Percentiles rank a stretch among this genome's conserved stretches.
phyloP scores from a whole-genome alignment of 2,797 vertebrate genomes.

The Allobates femoralis region DNA sequence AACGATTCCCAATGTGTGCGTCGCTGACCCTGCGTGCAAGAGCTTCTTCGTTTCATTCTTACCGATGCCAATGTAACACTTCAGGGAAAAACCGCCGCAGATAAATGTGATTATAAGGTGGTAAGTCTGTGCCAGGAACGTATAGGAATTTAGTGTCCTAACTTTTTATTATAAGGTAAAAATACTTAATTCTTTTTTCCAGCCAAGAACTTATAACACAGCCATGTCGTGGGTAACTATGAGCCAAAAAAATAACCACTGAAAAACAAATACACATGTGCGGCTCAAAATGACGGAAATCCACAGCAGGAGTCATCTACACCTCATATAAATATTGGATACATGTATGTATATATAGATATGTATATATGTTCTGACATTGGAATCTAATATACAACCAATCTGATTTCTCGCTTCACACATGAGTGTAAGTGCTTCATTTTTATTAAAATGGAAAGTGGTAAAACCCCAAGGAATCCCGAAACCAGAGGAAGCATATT shows the following conservation, averaged over 20 bases:
- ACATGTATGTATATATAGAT: no score
- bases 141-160: no score
- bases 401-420: neutral
- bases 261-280: neutral
- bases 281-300: no score
- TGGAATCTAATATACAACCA: neutral
- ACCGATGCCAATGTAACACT: neutral
- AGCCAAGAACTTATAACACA: no score
- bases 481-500: neutral
- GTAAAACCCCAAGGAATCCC: neutral
- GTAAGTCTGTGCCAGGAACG: neutral
- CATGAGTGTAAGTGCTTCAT: neutral
- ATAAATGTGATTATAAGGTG: slow-evolving; percentile 3
- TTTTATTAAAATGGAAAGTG: neutral
- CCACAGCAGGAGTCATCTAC: no score
- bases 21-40: neutral
- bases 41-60: neutral
- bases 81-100: neutral
- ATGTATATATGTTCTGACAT: neutral
- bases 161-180: no score
- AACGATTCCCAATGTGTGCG: neutral
- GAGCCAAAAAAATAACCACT: neutral
- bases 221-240: neutral
- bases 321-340: no score
- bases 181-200: no score